Percentiles rank a stretch among this genome's conserved stretches.
These are phyloP conservation scores for Agrotis exclamationis DNA, from an alignment of 2,888 invertebrate genomes.

Conservation along the genomic window DNA sequence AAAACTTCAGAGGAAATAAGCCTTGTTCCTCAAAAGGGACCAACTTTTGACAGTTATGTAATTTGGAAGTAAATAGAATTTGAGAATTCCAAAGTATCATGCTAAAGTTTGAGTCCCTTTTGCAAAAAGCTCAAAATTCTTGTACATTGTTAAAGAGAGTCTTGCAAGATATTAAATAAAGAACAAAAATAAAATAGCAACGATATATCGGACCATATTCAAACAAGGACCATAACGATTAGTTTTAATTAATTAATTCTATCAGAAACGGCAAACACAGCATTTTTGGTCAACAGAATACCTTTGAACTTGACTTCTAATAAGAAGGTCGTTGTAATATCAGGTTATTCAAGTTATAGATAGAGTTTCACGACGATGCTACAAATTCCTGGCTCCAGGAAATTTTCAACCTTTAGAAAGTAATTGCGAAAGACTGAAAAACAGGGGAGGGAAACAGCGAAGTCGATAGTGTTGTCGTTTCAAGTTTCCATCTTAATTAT, in stretches of 20 bases:
- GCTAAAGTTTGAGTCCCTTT: constrained; percentile 16
- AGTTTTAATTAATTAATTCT: constrained; percentile 12
- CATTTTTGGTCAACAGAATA: constrained; percentile 39
- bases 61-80: constrained; percentile 45
- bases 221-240: constrained; percentile 4
- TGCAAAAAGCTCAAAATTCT: constrained; percentile 13
- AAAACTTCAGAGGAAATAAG: constrained; percentile 28
- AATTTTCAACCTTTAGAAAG: not conserved
- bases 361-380: not conserved
- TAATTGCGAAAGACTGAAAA: not conserved
- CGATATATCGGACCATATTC: not conserved
- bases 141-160: not conserved
- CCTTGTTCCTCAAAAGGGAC: constrained; percentile 10
- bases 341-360: constrained; percentile 9
- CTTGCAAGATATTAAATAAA: constrained; percentile 9
- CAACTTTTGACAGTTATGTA: constrained; percentile 45
- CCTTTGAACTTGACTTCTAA: constrained; percentile 55
- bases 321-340: constrained; percentile 39
- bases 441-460: not conserved
- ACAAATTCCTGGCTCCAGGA: not conserved
- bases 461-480: constrained; percentile 5
- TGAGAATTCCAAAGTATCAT: constrained; percentile 21
- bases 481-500: constrained; percentile 11
- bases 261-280: constrained; percentile 30
- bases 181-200: not conserved